These are phyloP conservation scores for Cotesia vestalis DNA, from an alignment of 1,140 invertebrate genomes.

Conservation along the genomic window DNA sequence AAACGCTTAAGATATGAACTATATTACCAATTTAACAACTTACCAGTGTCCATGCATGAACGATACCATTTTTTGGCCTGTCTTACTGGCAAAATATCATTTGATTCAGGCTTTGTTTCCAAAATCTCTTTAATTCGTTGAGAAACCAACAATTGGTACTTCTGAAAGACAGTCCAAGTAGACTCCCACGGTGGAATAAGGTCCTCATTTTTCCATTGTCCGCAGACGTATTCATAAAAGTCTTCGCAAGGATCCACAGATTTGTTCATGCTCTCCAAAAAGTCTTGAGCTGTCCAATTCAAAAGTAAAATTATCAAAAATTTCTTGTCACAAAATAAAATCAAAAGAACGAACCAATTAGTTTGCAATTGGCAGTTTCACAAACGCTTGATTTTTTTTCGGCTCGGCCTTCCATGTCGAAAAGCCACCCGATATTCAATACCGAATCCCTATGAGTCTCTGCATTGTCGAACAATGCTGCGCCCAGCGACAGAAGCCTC, in stretches of 20 bases:
- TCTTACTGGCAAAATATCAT: constrained; percentile 39
- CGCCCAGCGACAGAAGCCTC: too few relatives aligned
- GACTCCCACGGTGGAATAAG: constrained; percentile 72
- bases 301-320: neutral
- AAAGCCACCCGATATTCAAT: too few relatives aligned
- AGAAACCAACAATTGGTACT: neutral
- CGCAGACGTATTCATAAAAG: constrained; percentile 90
- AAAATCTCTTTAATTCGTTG: constrained; percentile 36
- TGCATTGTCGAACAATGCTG: too few relatives aligned
- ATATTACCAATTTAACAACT: neutral
- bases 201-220: constrained; percentile 85
- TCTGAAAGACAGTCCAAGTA: neutral
- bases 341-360: neutral
- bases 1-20: too few relatives aligned
- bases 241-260: constrained; percentile 85
- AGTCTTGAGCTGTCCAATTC: constrained; percentile 2
- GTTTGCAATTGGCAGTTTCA: neutral
- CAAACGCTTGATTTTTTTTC: neutral
- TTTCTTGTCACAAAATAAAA: too few relatives aligned
- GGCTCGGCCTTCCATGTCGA: too few relatives aligned
- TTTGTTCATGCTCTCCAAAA: constrained; percentile 70
- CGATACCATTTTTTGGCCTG: constrained; percentile 45
- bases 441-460: too few relatives aligned
- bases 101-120: neutral
- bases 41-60: constrained; percentile 43